Evolutionary conservation across 2,888 invertebrate species (phyloP).

Genomic region (Drosophila parthenogenetica): DNA sequence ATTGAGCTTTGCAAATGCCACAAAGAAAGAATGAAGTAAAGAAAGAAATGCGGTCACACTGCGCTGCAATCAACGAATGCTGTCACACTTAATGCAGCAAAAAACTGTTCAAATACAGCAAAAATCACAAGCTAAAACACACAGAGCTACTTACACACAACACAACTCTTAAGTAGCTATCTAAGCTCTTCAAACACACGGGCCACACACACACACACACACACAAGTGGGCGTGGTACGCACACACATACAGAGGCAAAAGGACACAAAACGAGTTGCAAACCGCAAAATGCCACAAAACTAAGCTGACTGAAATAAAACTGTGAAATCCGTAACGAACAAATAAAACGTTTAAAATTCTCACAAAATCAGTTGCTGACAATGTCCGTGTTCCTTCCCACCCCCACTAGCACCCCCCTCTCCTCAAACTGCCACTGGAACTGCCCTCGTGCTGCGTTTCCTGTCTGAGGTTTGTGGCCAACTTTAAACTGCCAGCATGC

Average conservation of each 20-base stretch:
- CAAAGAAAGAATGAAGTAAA: slow-evolving; percentile 8
- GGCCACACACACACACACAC: slow-evolving; percentile 24
- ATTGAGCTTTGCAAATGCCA: slow-evolving; percentile 56
- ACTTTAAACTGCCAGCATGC: slow-evolving; percentile 70
- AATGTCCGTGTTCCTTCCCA: slow-evolving; percentile 47
- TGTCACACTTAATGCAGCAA: slow-evolving; percentile 32
- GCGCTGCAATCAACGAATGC: slow-evolving; percentile 21
- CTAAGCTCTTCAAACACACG: slow-evolving; percentile 58
- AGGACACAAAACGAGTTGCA: slow-evolving; percentile 11
- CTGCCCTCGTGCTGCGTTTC: slow-evolving; percentile 3
- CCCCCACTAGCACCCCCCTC: background rate
- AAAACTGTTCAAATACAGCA: slow-evolving; percentile 16
- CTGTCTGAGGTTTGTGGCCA: slow-evolving; percentile 71
- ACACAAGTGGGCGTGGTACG: slow-evolving; percentile 41
- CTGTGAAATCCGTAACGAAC: slow-evolving; percentile 62
- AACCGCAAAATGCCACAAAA: slow-evolving; percentile 65
- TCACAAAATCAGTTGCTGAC: slow-evolving; percentile 78
- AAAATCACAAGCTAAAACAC: slow-evolving; percentile 21
- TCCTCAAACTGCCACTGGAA: too few species aligned
- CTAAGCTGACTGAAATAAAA: slow-evolving; percentile 70
- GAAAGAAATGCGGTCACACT: slow-evolving; percentile 28
- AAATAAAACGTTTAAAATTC: slow-evolving; percentile 78
- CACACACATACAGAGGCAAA: slow-evolving; percentile 12
- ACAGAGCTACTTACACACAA: background rate
- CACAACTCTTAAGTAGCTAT: slow-evolving; percentile 56